Evolutionary conservation across 1,140 invertebrate species (phyloP), one percentile per base, ranked within the genome.

Genomic region (Neodiprion pinetum): DNA sequence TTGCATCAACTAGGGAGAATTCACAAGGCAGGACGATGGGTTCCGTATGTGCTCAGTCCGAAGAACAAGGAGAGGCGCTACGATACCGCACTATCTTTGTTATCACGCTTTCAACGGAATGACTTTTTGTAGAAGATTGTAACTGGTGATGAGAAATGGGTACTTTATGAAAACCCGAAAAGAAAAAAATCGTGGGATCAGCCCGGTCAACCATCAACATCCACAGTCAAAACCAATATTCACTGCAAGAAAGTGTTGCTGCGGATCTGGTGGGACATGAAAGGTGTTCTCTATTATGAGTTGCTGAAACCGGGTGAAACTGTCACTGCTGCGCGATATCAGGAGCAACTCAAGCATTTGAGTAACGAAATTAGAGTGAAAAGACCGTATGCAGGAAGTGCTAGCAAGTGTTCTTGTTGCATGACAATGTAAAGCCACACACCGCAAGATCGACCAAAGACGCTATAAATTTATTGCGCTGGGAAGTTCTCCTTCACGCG

Each of bases 261-360:
- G n/a, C 80, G 80, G 75, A 81, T 83, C 79, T 83, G 78, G 79
- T 83, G 82, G 79, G 77, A 83, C 76, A 77, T 80, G 74, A 11
- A 48, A 53, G 70, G 80, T 73, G 79, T 84, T 17, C 28, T 85
- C 7, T 84, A 79, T 78, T 82, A 83, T 77, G 80, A 85, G 77
- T 70, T 84, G 17, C 70, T 82, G 23, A 76, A 83, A 74, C 75
- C 72, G 8, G 23, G 23, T 21, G 67, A 70, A 70, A 74, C 47
- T 9, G 40, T 74, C 53, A 74, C 66, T 69, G 72, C 17, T 12
- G 72, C 68, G 28, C 72, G 72, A 12, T 74, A 69, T 49, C 9
- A 9, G 23, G 9, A 0, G 28, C 47, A 74, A 74, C 28, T 73
- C 14, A 73, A 61, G 10, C 53, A 61, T 61, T 61, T 61, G 53